Evolutionary conservation across 2,113 vertebrate genomes (phyloP).

Genomic region (Melospiza georgiana): DNA sequence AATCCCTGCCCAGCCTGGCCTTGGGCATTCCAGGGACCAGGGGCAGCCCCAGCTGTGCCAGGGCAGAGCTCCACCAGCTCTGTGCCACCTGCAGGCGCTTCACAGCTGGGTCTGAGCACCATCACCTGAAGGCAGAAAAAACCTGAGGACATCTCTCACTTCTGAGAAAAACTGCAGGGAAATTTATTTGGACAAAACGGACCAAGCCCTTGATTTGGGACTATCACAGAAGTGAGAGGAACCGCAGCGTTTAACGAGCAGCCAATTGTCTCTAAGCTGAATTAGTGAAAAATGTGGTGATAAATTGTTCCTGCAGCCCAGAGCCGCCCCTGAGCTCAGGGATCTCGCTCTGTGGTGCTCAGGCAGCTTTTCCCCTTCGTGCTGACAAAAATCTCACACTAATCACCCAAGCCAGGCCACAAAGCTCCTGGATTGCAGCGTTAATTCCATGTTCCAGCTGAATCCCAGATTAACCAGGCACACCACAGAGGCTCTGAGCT

Average conservation of each 20-base stretch:
- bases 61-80: background rate
- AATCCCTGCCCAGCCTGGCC: no score
- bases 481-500: background rate
- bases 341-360: background rate
- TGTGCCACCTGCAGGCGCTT: no score
- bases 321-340: background rate
- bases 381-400: background rate
- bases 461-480: background rate
- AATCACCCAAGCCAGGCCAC: background rate
- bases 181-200: background rate
- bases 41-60: no score
- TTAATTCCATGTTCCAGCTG: background rate
- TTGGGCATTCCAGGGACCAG: no score
- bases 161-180: background rate
- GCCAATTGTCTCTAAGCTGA: background rate
- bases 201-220: background rate
- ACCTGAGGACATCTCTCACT: background rate
- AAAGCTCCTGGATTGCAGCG: background rate
- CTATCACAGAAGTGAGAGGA: background rate
- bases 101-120: fast-evolving
- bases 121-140: background rate
- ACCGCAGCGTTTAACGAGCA: fast-evolving
- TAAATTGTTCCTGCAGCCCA: background rate
- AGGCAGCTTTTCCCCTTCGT: background rate
- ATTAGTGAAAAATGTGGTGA: background rate